Evolutionary conservation across 2,797 vertebrate species (phyloP), one percentile per base, ranked within the genome.

Genomic region (Rhabdophis nuchalis): DNA sequence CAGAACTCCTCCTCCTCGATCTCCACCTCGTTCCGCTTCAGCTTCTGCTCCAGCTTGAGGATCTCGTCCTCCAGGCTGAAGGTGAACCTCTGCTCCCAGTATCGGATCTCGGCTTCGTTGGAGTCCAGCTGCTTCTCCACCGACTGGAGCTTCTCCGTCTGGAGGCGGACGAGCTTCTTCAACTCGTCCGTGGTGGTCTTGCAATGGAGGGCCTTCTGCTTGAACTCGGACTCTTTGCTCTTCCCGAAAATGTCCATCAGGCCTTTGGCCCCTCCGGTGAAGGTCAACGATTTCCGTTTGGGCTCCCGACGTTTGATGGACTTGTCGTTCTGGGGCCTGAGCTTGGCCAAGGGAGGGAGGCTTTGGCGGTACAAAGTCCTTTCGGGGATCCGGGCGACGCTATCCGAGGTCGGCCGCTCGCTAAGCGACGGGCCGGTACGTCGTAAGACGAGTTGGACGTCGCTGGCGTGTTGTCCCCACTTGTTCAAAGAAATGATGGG

Each of bases 1-100:
- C 99, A 99, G 96, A 99, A 99, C 95, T 99, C 99, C 93, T 99
- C 99, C 94, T 99, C 99, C 94, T 99, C 99, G 9, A 99, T 99
- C 97, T 99, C 99, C 56, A 99, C 98, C 86, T 99, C 98, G 0
- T 98, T 99, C 94, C 98, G 98, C 96, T 98, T 98, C 96, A 99
- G 98, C 95, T 98, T 98, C 95, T 99, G 98, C 96, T 99, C 99
- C 61, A 99, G 96, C 92, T 97, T 98, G 68, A 98, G 93, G 54
- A 99, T 98, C 95, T 99, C 99, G 54, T 99, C 98, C 27, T 98
- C 98, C 91, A 98, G 93, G 92, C 95, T 97, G 29, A 96, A 97
- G 8, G 94, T 97, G 60, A 97, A 95, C 93, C 97, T 98, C 60
- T 98, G 98, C 11, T 98, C 98, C 98, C 98, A 99, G 93, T 95